Percentiles rank a stretch among this genome's conserved stretches.
Evolutionary conservation across 2,888 invertebrate genomes (phyloP).

Genomic region (Resseliella maxima): DNA sequence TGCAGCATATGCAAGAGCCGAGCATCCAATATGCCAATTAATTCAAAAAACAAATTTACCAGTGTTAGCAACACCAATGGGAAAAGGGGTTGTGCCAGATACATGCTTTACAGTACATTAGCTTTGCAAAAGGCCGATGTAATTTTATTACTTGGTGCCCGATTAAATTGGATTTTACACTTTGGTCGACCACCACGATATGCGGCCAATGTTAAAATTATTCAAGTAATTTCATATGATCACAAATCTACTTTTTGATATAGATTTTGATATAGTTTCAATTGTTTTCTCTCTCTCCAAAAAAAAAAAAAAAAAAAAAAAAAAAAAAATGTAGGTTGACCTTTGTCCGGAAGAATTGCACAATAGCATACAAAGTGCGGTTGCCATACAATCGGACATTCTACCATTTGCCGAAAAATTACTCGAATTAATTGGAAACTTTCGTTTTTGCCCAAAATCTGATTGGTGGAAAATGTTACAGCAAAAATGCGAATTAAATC

Average conservation of each 20-base stretch:
- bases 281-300: neutral
- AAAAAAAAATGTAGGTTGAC: constrained; percentile 37
- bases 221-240: constrained; percentile 74
- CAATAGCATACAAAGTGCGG: constrained; percentile 83
- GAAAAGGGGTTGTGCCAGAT: constrained; percentile 83
- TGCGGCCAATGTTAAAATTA: constrained; percentile 83
- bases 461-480: constrained; percentile 83
- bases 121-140: constrained; percentile 91
- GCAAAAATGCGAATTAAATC: constrained; percentile 79
- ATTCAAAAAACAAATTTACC: constrained; percentile 81
- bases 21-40: constrained; percentile 76
- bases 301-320: too few relatives aligned
- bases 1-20: constrained; percentile 84
- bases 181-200: constrained; percentile 92
- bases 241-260: too few relatives aligned
- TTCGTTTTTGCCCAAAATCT: constrained; percentile 70
- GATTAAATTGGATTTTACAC: constrained; percentile 98
- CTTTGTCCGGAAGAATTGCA: constrained; percentile 78
- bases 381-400: constrained; percentile 88
- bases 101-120: constrained; percentile 82
- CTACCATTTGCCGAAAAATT: constrained; percentile 78
- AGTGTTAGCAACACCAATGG: constrained; percentile 96
- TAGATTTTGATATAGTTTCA: too few relatives aligned
- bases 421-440: constrained; percentile 71
- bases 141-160: constrained; percentile 86